Base-by-base conservation (phyloP, 2,888 invertebrate genomes). In the Odontomyia ornata region DNA sequence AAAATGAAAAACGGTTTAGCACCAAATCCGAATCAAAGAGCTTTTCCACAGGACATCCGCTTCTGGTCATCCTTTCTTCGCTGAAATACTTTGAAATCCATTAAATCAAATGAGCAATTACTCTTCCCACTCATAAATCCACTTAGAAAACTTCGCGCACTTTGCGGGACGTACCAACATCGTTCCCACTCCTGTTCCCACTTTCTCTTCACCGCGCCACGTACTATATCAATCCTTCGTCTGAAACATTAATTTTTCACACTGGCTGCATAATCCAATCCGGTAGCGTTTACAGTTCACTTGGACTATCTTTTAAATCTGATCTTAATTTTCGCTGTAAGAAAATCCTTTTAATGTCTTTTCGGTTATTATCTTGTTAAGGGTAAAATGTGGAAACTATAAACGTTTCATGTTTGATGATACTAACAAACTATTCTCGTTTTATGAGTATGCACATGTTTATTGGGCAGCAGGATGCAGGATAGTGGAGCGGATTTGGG, bases 341-440 rank as follows among this genome's bases (percentile, higher is more conserved):
- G 11, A 64, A 67, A 67, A 28, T 72, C 71, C 71, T 72, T 72
- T 72, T n/a, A 67, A n/a, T 28, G 5, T 64, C n/a, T 27, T 52
- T 52, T 52, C 15, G 18, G 13, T 4, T 15, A 18, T 52, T 15
- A 4, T 15, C 65, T 65, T 30, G 36, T 13, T 13, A n/a, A 18
- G 36, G 65, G 36, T 18, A 65, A 65, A 65, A 5, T 30, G n/a
- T 36, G 18, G 21, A 65, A 65, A 36, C 25, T 28, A 65, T 65
- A 65, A 65, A 36, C 65, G 28, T 65, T 65, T 65, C 18, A 30
- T 65, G 65, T 65, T 52, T 62, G 62, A 62, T 62, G 23, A 27
- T 62, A n/a, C 15, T 62, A 27, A 62, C 27, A 3, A 15, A 13
- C 13, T 36, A 3, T 36, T 36, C 36, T 36, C 9, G 36, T 36